Evolutionary conservation across 2,888 invertebrate genomes (phyloP), one percentile per base, ranked within the genome.

Genomic region (Drosophila niveifrons): DNA sequence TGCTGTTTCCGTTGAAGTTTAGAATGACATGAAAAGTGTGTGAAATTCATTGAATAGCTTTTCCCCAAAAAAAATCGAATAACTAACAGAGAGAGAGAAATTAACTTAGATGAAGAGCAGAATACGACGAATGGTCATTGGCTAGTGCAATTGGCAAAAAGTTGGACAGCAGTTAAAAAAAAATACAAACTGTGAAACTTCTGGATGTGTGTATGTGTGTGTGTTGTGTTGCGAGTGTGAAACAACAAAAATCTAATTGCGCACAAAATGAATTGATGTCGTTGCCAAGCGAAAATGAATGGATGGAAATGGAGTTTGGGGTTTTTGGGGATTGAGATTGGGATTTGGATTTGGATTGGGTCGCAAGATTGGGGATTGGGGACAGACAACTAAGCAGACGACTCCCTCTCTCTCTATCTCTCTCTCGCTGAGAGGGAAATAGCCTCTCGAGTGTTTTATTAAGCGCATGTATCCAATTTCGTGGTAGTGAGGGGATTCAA

Each of bases 381-480:
- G 44, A 47, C 56, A 58, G 56, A 64, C 63, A n/a, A 31, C 48
- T 53, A 41, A 43, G 55, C 66, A 77, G 74, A 70, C 70, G 50
- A 46, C 29, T 48, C 13, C 52, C 23, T 23, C n/a, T n/a, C n/a
- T n/a, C n/a, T n/a, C n/a, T n/a, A n/a, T n/a, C n/a, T n/a, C n/a
- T n/a, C n/a, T n/a, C n/a, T n/a, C n/a, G 59, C 28, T 51, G 55
- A 63, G 39, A 41, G 39, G 66, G 63, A 50, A 56, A 41, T 41
- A 69, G 80, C 79, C 84, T 79, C 87, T 85, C 78, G 78, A 87
- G 89, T 84, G 87, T 75, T 85, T 89, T 87, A 85, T 89, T 85
- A 87, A 85, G 89, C 88, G 74, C 71, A 82, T 87, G 89, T 85
- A 85, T 85, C 89, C 88, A 82, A 89, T 85, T 85, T 87, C 85